Base-by-base conservation (phyloP, 2,888 invertebrate species). In the Nipponacmea schrenckii region DNA sequence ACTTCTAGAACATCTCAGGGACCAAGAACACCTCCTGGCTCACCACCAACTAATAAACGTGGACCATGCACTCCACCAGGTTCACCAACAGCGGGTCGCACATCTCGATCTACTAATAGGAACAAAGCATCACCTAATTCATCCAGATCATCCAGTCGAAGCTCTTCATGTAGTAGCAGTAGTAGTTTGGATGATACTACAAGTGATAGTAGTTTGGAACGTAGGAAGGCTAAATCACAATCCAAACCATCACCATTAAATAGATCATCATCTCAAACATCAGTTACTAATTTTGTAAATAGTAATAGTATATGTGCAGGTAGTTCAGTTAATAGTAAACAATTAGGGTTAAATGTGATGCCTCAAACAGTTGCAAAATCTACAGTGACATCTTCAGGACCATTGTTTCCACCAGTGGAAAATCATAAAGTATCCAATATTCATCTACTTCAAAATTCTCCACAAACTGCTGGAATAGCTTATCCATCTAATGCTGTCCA, bases 11-110 rank as follows among this genome's bases (percentile, higher is more conserved):
- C 68, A 10, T 50, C 44, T 50, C 24, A 69, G 48, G 74, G 74
- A n/a, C 70, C 75, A 12, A 71, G 72, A 66, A 75, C 72, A 26
- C 76, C 74, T 24, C 73, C 76, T 15, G 74, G 75, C 27, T 74
- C 74, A 45, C 74, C 76, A n/a, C 68, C 69, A n/a, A 12, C 73
- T 5, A 68, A 48, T 39, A 70, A 70, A 44, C 69, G 68, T 70
- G 79, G 77, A 20, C 77, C 77, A 17, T 73, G 73, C 48, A 77
- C 79, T 1, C 78, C 79, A 4, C 78, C 79, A 17, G 79, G 77
- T 10, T 79, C 79, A 14, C 78, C 79, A n/a, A 20, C 45, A 46
- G 45, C 66, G 14, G 39, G 39, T 17, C 66, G 17, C 17, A 44
- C 17, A 15, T 46, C 66, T n/a, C 24, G 24, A 45, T 44, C 39